Percentiles rank a stretch among this genome's conserved stretches.
phyloP scores from a whole-genome alignment of 2,797 vertebrate species.

The Enoplosus armatus region DNA sequence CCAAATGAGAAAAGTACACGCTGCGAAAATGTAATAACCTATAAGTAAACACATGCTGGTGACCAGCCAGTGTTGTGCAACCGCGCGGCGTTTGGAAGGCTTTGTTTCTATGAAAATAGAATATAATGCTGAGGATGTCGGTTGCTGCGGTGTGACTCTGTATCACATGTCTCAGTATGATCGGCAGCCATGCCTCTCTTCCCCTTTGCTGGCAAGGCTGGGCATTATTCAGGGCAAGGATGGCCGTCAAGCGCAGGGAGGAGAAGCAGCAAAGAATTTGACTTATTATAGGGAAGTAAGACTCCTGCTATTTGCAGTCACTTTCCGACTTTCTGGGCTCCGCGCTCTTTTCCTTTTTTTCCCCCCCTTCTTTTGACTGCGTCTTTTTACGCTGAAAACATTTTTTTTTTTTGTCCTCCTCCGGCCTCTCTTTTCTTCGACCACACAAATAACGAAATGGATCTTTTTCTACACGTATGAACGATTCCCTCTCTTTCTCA shows the following conservation, averaged over 20 bases:
- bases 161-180: conserved; percentile 70
- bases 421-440: conserved; percentile 18
- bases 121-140: conserved; percentile 46
- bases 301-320: conserved; percentile 71
- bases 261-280: conserved; percentile 63
- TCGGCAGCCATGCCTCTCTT: conserved; percentile 56
- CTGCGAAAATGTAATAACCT: conserved; percentile 43
- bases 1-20: conserved; percentile 32
- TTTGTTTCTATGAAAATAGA: conserved; percentile 60
- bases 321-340: conserved; percentile 67
- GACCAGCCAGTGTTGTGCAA: conserved; percentile 39
- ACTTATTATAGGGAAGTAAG: conserved; percentile 75
- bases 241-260: conserved; percentile 62
- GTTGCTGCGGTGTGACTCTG: conserved; percentile 56
- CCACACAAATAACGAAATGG: conserved; percentile 39
- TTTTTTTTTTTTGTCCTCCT: conserved; percentile 31
- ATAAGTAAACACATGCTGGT: conserved; percentile 29
- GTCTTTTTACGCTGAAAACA: conserved; percentile 11
- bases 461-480: conserved; percentile 21
- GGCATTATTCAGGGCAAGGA: conserved; percentile 56
- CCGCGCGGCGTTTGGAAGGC: not conserved
- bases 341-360: conserved; percentile 25
- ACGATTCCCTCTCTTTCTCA: not conserved
- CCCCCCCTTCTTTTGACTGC: not conserved
- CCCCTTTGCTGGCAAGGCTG: conserved; percentile 59